Percentiles rank a stretch among this genome's conserved stretches.
Evolutionary conservation across 2,797 vertebrate species (phyloP).

Genomic region (Sciurus vulgaris): DNA sequence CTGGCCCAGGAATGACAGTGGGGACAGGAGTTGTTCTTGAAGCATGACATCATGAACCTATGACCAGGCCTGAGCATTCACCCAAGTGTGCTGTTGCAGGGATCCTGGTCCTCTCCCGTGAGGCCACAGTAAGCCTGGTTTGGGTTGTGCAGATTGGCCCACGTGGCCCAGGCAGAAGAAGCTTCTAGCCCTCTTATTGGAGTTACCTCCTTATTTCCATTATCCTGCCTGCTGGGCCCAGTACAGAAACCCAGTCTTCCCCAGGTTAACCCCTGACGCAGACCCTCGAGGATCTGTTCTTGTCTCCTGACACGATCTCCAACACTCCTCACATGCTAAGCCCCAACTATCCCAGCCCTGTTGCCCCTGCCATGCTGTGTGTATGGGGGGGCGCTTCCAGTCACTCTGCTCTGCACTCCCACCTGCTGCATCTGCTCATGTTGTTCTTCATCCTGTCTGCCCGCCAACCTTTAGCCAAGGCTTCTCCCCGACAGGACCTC

Average conservation of each 20-base stretch:
- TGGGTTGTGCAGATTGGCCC: neutral
- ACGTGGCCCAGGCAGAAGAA: neutral
- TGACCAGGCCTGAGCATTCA: neutral
- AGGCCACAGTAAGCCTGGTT: neutral
- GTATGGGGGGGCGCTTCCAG: too few relatives aligned
- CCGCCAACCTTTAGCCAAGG: neutral
- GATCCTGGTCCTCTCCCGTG: neutral
- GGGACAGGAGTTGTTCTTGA: neutral
- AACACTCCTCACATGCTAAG: neutral
- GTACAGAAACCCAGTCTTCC: neutral
- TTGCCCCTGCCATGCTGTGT: neutral
- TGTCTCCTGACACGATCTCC: neutral
- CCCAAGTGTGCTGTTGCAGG: neutral
- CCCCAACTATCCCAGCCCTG: too few relatives aligned
- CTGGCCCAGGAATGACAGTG: neutral
- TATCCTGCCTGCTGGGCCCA: neutral
- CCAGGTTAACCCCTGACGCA: neutral
- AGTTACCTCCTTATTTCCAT: neutral
- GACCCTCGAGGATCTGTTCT: neutral
- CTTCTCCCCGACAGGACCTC: neutral
- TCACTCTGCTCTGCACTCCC: rapidly evolving
- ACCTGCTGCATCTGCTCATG: neutral
- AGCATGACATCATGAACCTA: neutral
- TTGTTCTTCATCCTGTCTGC: neutral
- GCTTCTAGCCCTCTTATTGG: neutral